Conservation (phyloP, 2,797 vertebrate species). For the Macropus fuliginosus region DNA sequence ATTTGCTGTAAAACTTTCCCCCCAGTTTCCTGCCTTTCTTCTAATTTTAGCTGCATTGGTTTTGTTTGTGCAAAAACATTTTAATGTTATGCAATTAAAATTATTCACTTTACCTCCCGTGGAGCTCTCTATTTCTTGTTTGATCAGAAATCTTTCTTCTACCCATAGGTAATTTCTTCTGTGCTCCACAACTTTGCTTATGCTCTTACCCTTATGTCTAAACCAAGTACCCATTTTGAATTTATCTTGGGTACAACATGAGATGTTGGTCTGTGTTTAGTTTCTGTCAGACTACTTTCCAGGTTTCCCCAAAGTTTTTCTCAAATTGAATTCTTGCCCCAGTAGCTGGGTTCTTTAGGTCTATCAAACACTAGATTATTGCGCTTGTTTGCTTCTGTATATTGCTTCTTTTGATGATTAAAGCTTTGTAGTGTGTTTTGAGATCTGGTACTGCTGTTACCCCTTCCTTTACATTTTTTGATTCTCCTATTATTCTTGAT, state of each 20-base stretch:
- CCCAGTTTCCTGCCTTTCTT: neutral
- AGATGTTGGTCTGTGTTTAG: neutral
- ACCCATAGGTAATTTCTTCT: neutral
- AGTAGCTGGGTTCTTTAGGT: neutral
- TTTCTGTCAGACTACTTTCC: neutral
- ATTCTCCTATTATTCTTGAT: neutral
- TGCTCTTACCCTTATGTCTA: neutral
- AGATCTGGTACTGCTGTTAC: neutral
- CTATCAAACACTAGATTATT: neutral
- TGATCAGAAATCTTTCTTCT: neutral
- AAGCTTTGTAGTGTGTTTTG: neutral
- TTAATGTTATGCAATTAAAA: neutral
- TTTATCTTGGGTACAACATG: neutral
- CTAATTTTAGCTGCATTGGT: neutral
- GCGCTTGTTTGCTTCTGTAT: neutral
- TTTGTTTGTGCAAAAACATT: neutral
- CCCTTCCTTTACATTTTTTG: neutral
- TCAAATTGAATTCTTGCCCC: neutral
- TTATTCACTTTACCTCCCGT: neutral
- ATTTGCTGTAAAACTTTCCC: neutral
- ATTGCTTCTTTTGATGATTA: neutral
- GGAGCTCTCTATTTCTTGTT: neutral
- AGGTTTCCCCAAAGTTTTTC: neutral
- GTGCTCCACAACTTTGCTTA: neutral
- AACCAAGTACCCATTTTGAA: neutral